Evolutionary conservation across 2,888 invertebrate species (phyloP).

Genomic region (Miltochrista miniata): DNA sequence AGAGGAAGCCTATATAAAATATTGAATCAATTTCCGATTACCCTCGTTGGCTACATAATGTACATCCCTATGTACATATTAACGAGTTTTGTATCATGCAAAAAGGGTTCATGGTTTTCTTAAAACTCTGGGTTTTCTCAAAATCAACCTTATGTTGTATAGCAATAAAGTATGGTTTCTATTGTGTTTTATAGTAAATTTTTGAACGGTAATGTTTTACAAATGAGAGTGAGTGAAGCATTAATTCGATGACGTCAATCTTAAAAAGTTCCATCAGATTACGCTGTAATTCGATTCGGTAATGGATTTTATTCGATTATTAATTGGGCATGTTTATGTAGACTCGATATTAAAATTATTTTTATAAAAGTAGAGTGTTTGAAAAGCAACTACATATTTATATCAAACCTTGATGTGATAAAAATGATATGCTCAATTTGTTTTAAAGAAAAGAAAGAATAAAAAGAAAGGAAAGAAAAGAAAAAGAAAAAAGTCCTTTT

Average conservation of each 20-base stretch:
- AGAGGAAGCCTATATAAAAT: constrained; percentile 20
- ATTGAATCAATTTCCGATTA: constrained; percentile 36
- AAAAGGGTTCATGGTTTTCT: constrained; percentile 32
- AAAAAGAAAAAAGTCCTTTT: no score
- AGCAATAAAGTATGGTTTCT: constrained; percentile 4
- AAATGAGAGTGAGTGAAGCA: constrained; percentile 32
- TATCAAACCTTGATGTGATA: no score
- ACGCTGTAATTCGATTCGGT: constrained; percentile 22
- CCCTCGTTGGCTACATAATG: constrained; percentile 25
- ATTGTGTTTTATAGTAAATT: constrained; percentile 17
- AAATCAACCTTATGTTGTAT: constrained; percentile 13
- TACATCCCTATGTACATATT: constrained; percentile 22
- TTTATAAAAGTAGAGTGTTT: no score
- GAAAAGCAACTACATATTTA: no score
- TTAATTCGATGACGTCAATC: constrained; percentile 35
- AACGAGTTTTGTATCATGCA: constrained; percentile 19
- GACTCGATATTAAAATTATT: no score
- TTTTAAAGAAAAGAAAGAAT: no score
- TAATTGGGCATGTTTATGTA: constrained; percentile 3
- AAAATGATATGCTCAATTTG: no score
- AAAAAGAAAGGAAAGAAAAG: no score
- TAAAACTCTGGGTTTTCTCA: constrained; percentile 14
- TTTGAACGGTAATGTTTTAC: constrained; percentile 29
- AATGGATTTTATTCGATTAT: constrained; percentile 14
- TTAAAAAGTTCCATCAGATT: constrained; percentile 13